phyloP scores from a whole-genome alignment of 1,140 invertebrate species.

The Saccostrea cuccullata region DNA sequence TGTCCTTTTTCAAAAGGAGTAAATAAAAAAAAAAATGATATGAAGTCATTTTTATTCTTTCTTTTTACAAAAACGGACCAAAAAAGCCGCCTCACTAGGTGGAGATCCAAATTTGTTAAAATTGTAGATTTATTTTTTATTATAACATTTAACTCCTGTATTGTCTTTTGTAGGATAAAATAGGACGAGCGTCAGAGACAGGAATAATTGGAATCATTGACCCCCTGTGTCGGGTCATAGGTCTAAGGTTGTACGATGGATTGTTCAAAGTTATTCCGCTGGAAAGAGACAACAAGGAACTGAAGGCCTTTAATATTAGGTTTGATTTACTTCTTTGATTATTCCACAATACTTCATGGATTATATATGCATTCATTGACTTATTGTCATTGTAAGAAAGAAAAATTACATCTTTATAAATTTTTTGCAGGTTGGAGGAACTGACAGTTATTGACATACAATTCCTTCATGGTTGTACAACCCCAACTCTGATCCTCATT shows the following conservation, averaged over 20 bases:
- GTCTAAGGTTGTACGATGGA: conserved; percentile 96
- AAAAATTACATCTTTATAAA: neutral
- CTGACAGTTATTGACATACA: conserved; percentile 96
- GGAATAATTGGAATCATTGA: conserved; percentile 97
- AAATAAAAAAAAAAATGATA: no score
- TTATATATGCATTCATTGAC: no score
- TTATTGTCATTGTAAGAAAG: no score
- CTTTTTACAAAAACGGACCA: no score
- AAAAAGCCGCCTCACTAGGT: no score
- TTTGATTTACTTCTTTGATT: conserved; percentile 77
- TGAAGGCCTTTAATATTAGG: conserved; percentile 96
- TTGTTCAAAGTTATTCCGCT: conserved; percentile 91
- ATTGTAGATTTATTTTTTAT: no score
- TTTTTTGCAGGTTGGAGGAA: conserved; percentile 91
- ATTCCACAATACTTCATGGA: no score
- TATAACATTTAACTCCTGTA: no score
- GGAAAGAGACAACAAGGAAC: conserved; percentile 94
- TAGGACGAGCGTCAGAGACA: conserved; percentile 87
- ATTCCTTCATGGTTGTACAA: conserved; percentile 95
- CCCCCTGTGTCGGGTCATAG: conserved; percentile 94
- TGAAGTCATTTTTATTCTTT: no score
- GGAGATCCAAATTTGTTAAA: no score
- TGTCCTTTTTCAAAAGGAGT: no score
- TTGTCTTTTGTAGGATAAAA: conserved; percentile 81
- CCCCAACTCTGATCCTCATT: conserved; percentile 96